These are phyloP conservation scores for Rostratula benghalensis DNA, from an alignment of 2,113 vertebrate species.

Conservation along the genomic window DNA sequence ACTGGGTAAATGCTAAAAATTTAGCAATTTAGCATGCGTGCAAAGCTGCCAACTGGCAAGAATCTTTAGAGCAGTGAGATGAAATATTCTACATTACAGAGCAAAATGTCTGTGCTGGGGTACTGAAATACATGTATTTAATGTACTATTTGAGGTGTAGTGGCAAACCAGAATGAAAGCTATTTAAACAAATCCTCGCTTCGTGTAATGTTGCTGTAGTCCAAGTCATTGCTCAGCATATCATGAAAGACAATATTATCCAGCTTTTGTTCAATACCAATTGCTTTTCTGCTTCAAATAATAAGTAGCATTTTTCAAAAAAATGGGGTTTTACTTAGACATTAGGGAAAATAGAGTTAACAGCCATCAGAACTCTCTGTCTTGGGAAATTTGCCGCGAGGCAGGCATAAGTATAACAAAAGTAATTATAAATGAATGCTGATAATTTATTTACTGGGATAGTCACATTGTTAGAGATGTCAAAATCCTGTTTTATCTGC, in stretches of 20 bases:
- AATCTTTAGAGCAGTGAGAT: neutral
- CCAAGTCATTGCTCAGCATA: neutral
- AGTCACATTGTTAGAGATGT: neutral
- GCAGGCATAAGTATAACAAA: neutral
- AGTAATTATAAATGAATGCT: neutral
- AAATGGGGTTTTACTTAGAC: neutral
- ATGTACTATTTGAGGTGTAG: neutral
- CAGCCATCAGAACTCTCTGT: neutral
- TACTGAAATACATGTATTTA: neutral
- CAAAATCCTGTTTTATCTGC: neutral
- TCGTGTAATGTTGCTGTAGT: neutral
- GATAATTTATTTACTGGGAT: constrained; percentile 32
- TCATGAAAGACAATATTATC: neutral
- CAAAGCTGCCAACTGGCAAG: neutral
- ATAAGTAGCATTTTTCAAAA: neutral
- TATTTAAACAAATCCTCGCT: neutral
- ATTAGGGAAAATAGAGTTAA: neutral
- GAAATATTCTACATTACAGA: neutral
- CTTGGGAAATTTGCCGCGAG: neutral
- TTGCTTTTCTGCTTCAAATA: constrained; percentile 44
- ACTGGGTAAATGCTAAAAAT: neutral
- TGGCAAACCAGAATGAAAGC: neutral
- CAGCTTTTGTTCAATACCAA: constrained; percentile 34
- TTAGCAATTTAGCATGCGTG: neutral
- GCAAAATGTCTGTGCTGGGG: neutral